Conservation (phyloP, 2,113 vertebrate species). For the Progne subis region DNA sequence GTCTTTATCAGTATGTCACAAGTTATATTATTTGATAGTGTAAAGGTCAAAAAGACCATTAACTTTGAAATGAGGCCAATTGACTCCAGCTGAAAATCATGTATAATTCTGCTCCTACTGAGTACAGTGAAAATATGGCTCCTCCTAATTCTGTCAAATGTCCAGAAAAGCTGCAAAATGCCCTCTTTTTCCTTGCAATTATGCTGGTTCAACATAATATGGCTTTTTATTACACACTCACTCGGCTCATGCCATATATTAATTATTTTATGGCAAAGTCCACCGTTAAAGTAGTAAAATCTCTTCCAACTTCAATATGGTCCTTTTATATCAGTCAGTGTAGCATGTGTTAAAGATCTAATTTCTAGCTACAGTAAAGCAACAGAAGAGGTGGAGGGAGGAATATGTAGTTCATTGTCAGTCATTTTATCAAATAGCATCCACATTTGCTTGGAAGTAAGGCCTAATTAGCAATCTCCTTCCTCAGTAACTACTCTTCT, state of each 20-base stretch:
- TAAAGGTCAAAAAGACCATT: background rate
- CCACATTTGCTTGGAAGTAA: background rate
- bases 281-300: conserved; percentile 31
- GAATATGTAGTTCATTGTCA: background rate
- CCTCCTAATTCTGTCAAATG: background rate
- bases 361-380: background rate
- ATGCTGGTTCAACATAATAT: background rate
- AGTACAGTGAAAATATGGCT: background rate
- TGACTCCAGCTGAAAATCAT: background rate
- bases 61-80: background rate
- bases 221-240: background rate
- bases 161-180: background rate
- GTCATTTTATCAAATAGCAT: background rate
- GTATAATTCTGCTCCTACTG: background rate
- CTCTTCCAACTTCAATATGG: background rate
- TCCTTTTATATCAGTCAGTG: conserved; percentile 29
- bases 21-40: background rate
- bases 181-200: background rate
- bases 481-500: background rate
- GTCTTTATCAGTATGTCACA: background rate
- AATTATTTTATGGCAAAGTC: conserved; percentile 17
- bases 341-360: background rate
- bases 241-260: background rate
- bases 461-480: background rate
- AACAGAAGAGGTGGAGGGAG: background rate